These are phyloP conservation scores for Sarcophaga variegata DNA, from an alignment of 2,888 invertebrate species.

Conservation along the genomic window DNA sequence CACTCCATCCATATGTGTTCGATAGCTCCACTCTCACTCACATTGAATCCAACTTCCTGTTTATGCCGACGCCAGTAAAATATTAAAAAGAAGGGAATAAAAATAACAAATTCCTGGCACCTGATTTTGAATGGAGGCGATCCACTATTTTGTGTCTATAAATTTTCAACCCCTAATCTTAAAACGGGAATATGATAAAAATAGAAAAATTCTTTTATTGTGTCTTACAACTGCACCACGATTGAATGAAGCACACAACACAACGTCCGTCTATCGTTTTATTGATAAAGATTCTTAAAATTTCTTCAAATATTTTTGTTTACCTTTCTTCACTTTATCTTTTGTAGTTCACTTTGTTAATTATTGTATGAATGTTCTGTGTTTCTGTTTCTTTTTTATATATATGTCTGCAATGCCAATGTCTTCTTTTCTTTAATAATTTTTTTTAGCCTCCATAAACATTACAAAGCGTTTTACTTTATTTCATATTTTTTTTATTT, in stretches of 20 bases:
- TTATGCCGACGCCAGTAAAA: conserved; percentile 20
- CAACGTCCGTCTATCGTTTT: background rate
- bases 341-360: background rate
- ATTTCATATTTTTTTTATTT: conserved; percentile 31
- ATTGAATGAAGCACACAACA: no score
- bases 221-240: conserved; percentile 1
- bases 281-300: conserved; percentile 39
- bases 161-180: conserved; percentile 49
- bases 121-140: conserved; percentile 17
- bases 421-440: conserved; percentile 50
- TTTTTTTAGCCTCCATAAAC: conserved; percentile 63
- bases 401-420: conserved; percentile 59
- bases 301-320: conserved; percentile 40
- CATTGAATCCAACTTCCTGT: conserved; percentile 43
- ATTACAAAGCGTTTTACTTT: conserved; percentile 63
- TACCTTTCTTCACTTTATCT: conserved; percentile 58
- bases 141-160: conserved; percentile 1
- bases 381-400: conserved; percentile 4
- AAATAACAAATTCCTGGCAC: conserved; percentile 32
- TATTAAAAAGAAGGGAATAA: conserved; percentile 20
- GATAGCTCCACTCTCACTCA: background rate
- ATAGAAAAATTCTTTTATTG: conserved; percentile 20
- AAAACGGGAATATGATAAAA: conserved; percentile 7
- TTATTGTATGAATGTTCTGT: conserved; percentile 20
- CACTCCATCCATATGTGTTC: background rate